phyloP scores from a whole-genome alignment of 2,113 vertebrate species.

The Cyprinus carpio region DNA sequence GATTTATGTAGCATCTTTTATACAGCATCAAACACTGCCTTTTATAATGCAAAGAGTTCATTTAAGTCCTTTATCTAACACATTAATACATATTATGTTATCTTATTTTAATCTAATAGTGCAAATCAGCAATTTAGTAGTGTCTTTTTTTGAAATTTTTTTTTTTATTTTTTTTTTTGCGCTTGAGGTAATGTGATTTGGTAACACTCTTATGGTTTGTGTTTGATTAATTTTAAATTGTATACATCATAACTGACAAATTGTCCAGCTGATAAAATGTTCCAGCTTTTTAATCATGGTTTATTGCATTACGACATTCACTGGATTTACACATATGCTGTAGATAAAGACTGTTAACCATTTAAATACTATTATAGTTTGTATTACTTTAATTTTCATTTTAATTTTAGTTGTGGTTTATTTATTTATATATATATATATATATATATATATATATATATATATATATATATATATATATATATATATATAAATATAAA shows the following conservation, averaged over 20 bases:
- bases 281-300: background rate
- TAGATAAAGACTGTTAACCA: background rate
- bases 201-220: background rate
- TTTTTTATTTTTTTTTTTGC: background rate
- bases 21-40: background rate
- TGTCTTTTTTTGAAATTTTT: too few species aligned
- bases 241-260: background rate
- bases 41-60: background rate
- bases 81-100: background rate
- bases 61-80: background rate
- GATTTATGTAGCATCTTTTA: background rate
- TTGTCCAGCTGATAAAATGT: background rate
- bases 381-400: background rate
- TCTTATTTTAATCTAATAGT: background rate
- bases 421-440: too few species aligned
- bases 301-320: background rate
- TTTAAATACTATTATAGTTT: too few species aligned
- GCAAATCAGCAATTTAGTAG: background rate
- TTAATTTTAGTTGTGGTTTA: background rate
- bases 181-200: background rate
- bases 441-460: too few species aligned
- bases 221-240: background rate
- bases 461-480: too few species aligned
- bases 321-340: background rate
- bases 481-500: too few species aligned